A percentile compares a stretch with the other conserved stretches of the same genome.
phyloP scores from a whole-genome alignment of 2,888 invertebrate genomes.

The Trisateles emortualis region DNA sequence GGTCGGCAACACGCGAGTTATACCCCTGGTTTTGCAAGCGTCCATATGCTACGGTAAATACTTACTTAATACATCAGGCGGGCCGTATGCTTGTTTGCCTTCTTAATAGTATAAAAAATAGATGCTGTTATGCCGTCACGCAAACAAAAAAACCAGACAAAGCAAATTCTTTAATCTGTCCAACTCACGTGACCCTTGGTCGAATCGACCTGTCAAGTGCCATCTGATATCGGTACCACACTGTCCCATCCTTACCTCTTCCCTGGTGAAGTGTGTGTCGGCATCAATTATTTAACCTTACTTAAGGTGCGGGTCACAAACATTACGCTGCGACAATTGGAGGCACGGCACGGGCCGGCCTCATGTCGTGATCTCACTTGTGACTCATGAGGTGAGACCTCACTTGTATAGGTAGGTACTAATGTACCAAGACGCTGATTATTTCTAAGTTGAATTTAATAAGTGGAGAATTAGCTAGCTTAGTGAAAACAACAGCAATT shows the following conservation, averaged over 20 bases:
- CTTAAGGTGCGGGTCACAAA: slow-evolving; percentile 85
- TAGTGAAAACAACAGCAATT: too few relatives aligned
- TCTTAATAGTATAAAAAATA: too few relatives aligned
- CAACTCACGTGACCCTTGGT: too few relatives aligned
- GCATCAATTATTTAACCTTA: slow-evolving; percentile 84
- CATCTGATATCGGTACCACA: neutral
- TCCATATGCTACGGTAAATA: too few relatives aligned
- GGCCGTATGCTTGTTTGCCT: too few relatives aligned
- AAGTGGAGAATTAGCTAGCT: too few relatives aligned
- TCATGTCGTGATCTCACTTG: slow-evolving; percentile 41
- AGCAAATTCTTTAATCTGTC: too few relatives aligned
- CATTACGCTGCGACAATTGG: slow-evolving; percentile 60
- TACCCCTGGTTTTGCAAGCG: too few relatives aligned
- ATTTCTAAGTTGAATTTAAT: neutral
- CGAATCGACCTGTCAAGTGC: neutral
- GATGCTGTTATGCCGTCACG: too few relatives aligned
- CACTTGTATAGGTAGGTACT: neutral
- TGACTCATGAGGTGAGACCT: slow-evolving; percentile 35
- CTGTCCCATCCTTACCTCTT: slow-evolving; percentile 51
- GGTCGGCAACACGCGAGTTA: too few relatives aligned
- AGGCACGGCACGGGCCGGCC: slow-evolving; percentile 44
- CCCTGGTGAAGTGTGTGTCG: slow-evolving; percentile 48
- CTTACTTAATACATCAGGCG: too few relatives aligned
- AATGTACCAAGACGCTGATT: neutral
- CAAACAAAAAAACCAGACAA: too few relatives aligned